Percentiles rank a stretch among this genome's conserved stretches.
Evolutionary conservation across 2,888 invertebrate genomes (phyloP).

Genomic region (Trissolcus brochymenae): DNA sequence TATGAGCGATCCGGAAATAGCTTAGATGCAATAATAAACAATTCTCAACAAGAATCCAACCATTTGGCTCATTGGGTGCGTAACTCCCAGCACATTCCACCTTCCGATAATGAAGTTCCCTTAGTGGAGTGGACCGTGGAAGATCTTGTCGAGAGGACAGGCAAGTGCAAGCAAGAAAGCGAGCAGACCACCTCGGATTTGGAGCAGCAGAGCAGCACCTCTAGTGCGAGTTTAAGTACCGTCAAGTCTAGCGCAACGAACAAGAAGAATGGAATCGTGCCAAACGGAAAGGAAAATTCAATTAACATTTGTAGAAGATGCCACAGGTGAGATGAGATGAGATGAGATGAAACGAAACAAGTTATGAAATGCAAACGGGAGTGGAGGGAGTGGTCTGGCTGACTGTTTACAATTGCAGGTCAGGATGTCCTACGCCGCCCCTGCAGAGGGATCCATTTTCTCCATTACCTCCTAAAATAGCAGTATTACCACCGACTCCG

Average conservation of each 20-base stretch:
- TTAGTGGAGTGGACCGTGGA: constrained; percentile 74
- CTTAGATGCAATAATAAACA: constrained; percentile 61
- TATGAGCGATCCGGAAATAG: constrained; percentile 62
- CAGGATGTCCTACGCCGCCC: constrained; percentile 72
- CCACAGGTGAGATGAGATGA: constrained; percentile 67
- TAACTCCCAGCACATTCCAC: constrained; percentile 73
- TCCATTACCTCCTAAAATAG: constrained; percentile 82
- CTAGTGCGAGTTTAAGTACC: constrained; percentile 73
- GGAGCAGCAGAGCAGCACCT: constrained; percentile 73
- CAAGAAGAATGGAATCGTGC: constrained; percentile 68
- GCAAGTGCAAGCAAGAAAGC: constrained; percentile 62
- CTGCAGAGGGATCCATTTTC: constrained; percentile 75
- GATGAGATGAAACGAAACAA: background rate
- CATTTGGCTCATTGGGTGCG: constrained; percentile 73
- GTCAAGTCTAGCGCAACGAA: constrained; percentile 70
- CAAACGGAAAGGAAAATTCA: constrained; percentile 68
- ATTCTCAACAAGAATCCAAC: constrained; percentile 65
- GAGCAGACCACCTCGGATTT: constrained; percentile 69
- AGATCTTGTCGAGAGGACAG: constrained; percentile 70
- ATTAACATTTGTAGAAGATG: constrained; percentile 74
- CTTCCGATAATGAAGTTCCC: constrained; percentile 68
- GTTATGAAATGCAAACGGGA: background rate
- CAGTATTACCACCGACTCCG: constrained; percentile 86
- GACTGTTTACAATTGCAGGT: constrained; percentile 61
- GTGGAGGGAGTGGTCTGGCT: background rate